Evolutionary conservation across 2,797 vertebrate genomes (phyloP), one percentile per base, ranked within the genome.

Genomic region (Lepidocolaptes lacrymiger): DNA sequence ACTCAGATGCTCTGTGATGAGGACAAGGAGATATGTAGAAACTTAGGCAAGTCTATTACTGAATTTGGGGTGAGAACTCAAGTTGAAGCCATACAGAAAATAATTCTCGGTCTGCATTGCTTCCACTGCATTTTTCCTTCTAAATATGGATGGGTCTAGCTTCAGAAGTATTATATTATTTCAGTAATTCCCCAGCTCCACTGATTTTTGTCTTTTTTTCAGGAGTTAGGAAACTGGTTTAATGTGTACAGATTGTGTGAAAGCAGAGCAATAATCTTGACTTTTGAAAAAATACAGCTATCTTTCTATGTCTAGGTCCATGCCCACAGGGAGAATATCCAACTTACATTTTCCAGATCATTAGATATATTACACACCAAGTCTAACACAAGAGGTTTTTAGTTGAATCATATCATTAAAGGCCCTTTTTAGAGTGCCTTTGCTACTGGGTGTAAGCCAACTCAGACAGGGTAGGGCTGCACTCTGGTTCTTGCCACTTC

Each of bases 351-450:
- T 93, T 83, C 72, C 23, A 62, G 68, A 68, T 76, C 16, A 7
- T 86, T 83, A 92, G 63, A 79, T 71, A 63, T 58, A 77, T 41
- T 73, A 69, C 26, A n/a, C 67, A 84, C 16, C 54, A 91, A 94
- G 59, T 27, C 59, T 76, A 49, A 92, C 62, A 52, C 55, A 52
- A 94, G 28, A 26, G 18, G 80, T 86, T 92, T 96, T 81, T 54
- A 18, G 67, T 81, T 96, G 96, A 88, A 94, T 93, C 4, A 4
- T 62, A 86, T 55, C 58, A 87, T 67, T 54, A 75, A 27, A 68
- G 37, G 24, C 48, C 75, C 77, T 73, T 69, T 86, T 59, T 91
- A 27, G 32, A 86, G 82, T 78, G 67, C 30, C 67, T 81, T 95
- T 3, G 0, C 34, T 72, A 49, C 46, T 52, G 68, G 34, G 36